Base-by-base conservation (phyloP, 92 coral and sea anemone genomes). In the Epizoanthus stellaris region DNA sequence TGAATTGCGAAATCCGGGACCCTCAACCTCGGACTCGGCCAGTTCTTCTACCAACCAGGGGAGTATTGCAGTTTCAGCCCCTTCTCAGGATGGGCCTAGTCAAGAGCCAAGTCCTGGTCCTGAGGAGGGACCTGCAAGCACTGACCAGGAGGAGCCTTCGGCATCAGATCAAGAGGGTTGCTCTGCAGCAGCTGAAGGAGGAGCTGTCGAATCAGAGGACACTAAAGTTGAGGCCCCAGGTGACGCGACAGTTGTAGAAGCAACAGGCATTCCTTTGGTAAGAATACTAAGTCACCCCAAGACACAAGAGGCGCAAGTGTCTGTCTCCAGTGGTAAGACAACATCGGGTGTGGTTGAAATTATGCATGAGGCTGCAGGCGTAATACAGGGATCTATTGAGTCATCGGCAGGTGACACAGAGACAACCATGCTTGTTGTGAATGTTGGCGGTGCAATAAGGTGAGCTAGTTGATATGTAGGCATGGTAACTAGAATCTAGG, bases 111-210 rank as follows among this genome's bases (percentile, higher is more conserved):
- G 66, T 11, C 59, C 60, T 36, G 60, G 67, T 69, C 76, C 85
- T 66, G 80, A 67, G 43, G 88, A 90, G 38, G 90, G 69, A n/a
- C 70, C 84, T 4, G 67, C 90, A 13, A 30, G 90, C 2, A 76
- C 85, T 77, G 86, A 86, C 42, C 83, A 88, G 25, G 92, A 86
- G 21, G 76, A 80, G 5, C 67, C 80, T 40, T 42, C 45, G 47
- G 87, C 76, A 56, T 80, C 85, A 57, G 72, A 75, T 76, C 85
- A 53, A 1, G 71, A 79, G 72, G 83, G 59, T 20, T 5, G 59
- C 61, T 79, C 72, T 4, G 83, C 21, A 12, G 61, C 60, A 62
- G 72, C 45, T 38, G 57, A 19, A 34, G 53, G 40, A 61, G 70
- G 30, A 20, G 60, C 82, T 11, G 40, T 34, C 6, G 58, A 63